Conservation (phyloP, 2,797 vertebrate genomes). For the Pangasius macronema region DNA sequence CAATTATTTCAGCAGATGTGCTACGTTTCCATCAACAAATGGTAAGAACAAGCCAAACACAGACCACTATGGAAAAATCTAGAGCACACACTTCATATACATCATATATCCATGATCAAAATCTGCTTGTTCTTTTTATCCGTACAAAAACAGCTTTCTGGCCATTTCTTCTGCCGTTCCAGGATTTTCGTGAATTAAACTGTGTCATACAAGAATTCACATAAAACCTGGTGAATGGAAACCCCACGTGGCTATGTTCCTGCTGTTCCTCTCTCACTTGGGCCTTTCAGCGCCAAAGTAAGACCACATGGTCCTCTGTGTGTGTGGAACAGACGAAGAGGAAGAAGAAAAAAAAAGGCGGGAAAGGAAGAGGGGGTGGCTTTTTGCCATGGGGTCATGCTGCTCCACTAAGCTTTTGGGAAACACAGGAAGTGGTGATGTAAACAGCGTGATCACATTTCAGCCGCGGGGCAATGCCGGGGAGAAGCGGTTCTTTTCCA, state of each 20-base stretch:
- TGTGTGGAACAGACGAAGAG: constrained; percentile 4
- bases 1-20: neutral
- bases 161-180: neutral
- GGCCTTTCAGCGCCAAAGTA: constrained; percentile 14
- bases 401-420: constrained; percentile 58
- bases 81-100: neutral
- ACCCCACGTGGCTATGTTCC: neutral
- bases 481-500: constrained; percentile 58
- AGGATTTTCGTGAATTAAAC: neutral
- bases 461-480: constrained; percentile 61
- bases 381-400: constrained; percentile 21
- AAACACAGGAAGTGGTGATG: constrained; percentile 74
- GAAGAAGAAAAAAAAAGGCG: neutral
- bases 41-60: neutral
- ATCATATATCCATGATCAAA: neutral
- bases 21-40: neutral
- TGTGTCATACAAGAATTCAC: neutral
- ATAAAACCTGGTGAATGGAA: neutral
- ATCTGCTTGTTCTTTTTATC: neutral
- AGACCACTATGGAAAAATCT: too few species aligned
- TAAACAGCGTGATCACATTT: constrained; percentile 76
- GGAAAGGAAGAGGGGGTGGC: constrained; percentile 3
- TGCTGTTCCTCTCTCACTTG: neutral
- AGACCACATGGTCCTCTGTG: constrained; percentile 34
- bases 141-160: neutral